Evolutionary conservation across 2,888 invertebrate genomes (phyloP).

Genomic region (Phorcus lineatus): DNA sequence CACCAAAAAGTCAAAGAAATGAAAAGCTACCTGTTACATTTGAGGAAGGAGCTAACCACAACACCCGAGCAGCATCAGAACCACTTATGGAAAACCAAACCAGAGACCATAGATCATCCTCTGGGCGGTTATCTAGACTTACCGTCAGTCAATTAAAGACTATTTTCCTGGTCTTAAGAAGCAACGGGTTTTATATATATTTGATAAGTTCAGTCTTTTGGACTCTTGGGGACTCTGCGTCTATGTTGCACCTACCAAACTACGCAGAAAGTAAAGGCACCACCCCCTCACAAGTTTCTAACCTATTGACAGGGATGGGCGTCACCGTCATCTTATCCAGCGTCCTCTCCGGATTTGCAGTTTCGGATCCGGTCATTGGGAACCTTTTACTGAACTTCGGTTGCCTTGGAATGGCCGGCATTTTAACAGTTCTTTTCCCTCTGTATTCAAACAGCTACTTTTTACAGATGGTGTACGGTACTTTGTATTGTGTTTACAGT

Average conservation of each 20-base stretch:
- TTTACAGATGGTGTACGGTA: neutral
- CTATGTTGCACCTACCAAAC: neutral
- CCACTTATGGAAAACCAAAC: too few relatives aligned
- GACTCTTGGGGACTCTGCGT: neutral
- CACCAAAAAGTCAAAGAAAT: too few relatives aligned
- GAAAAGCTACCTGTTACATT: too few relatives aligned
- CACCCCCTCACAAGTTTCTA: neutral
- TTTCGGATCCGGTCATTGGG: neutral
- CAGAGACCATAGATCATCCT: too few relatives aligned
- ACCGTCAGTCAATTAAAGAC: too few relatives aligned
- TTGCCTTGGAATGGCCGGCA: neutral
- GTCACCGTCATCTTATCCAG: neutral
- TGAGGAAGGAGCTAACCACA: too few relatives aligned
- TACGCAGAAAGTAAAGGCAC: neutral
- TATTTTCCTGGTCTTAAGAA: too few relatives aligned
- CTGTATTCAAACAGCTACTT: neutral
- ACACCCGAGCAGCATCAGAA: too few relatives aligned
- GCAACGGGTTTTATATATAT: neutral
- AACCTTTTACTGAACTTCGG: neutral
- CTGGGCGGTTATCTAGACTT: too few relatives aligned
- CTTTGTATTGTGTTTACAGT: neutral
- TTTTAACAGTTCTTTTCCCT: neutral
- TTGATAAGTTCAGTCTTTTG: neutral
- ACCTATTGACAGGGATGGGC: neutral
- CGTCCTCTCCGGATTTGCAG: neutral